A percentile compares a stretch with the other conserved stretches of the same genome.
Evolutionary conservation across 2,113 vertebrate genomes (phyloP).

Genomic region (Varanus komodoensis): DNA sequence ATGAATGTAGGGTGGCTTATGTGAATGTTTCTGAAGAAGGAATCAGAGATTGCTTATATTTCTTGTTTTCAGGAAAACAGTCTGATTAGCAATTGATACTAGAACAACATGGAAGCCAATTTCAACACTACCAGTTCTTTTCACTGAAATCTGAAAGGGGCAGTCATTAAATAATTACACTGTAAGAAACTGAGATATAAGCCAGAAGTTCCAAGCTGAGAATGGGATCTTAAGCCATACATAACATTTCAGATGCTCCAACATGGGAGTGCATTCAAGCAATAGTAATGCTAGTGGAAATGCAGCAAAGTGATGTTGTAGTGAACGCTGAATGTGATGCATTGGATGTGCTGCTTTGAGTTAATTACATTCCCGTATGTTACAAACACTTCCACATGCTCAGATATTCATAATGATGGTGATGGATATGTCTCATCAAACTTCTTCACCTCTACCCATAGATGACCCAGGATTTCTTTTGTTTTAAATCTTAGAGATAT

Average conservation of each 20-base stretch:
- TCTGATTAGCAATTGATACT: slow-evolving; percentile 42
- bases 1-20: slow-evolving; percentile 46
- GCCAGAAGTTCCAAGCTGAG: slow-evolving; percentile 32
- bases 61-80: slow-evolving; percentile 12
- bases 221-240: slow-evolving; percentile 50
- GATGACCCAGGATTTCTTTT: not conserved
- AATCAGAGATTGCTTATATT: slow-evolving; percentile 44
- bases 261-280: slow-evolving; percentile 1
- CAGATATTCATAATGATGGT: slow-evolving; percentile 42
- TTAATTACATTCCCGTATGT: slow-evolving; percentile 45
- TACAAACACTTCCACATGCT: slow-evolving; percentile 47
- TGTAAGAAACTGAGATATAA: slow-evolving; percentile 38
- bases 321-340: not conserved
- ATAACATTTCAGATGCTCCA: not conserved
- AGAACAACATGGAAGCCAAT: slow-evolving; percentile 54
- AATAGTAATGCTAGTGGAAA: slow-evolving; percentile 2
- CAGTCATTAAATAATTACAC: slow-evolving; percentile 4
- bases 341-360: not conserved
- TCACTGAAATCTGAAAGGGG: slow-evolving; percentile 14
- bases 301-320: not conserved
- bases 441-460: not conserved
- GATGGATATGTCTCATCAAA: slow-evolving; percentile 30
- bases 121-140: slow-evolving; percentile 49
- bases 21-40: slow-evolving; percentile 27
- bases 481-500: no score